phyloP scores from a whole-genome alignment of 1,140 invertebrate species.

The Papilio helenus region DNA sequence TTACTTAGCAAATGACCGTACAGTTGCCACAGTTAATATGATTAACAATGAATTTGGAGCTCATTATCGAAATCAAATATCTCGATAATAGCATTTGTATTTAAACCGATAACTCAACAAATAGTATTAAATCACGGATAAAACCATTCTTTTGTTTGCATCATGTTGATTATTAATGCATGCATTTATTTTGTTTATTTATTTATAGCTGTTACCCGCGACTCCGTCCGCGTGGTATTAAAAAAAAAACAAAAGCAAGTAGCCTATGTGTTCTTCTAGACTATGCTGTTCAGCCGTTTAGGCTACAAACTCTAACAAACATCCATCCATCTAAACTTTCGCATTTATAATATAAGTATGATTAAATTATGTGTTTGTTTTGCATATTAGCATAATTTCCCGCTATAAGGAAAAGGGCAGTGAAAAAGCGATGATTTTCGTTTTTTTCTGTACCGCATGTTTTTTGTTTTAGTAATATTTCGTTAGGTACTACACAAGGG shows the following conservation, averaged over 20 bases:
- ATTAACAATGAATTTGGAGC: neutral
- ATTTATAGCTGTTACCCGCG: no score
- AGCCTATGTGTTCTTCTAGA: no score
- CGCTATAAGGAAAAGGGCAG: neutral
- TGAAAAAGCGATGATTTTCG: neutral
- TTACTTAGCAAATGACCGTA: neutral
- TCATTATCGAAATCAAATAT: slow-evolving; percentile 13
- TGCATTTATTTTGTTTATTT: no score
- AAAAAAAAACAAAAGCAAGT: no score
- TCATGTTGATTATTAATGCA: neutral
- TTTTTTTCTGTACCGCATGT: neutral
- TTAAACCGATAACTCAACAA: neutral
- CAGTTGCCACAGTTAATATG: neutral
- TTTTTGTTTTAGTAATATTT: neutral
- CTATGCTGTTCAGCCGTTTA: no score
- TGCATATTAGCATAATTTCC: no score
- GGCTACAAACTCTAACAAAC: no score
- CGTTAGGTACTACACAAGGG: neutral
- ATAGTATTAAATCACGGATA: neutral
- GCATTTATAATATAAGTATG: no score
- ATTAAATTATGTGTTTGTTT: no score
- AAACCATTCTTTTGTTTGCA: neutral
- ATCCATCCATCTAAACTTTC: no score
- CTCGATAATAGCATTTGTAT: neutral
- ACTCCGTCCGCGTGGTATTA: no score